Conservation (phyloP, 2,113 vertebrate species). For the Nicator chloris region DNA sequence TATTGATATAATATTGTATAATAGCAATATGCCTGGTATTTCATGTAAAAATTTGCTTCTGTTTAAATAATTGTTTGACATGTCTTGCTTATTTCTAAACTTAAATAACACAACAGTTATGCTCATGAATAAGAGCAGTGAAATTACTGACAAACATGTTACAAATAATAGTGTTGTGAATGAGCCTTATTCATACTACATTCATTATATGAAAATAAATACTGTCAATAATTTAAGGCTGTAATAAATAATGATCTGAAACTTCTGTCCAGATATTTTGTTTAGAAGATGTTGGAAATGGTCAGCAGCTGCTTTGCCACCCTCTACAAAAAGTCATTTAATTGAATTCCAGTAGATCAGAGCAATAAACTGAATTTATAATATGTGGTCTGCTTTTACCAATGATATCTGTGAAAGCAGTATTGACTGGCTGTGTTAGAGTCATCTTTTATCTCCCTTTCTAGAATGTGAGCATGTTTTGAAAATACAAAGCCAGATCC, state of each 20-base stretch:
- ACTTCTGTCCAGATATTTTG: neutral
- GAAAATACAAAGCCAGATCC: slow-evolving; percentile 31
- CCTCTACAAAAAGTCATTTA: neutral
- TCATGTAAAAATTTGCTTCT: neutral
- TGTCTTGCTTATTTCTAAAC: neutral
- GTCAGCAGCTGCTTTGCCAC: neutral
- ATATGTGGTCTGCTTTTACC: slow-evolving; percentile 47
- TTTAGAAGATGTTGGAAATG: neutral
- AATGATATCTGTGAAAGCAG: slow-evolving; percentile 12
- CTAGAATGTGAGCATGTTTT: slow-evolving; percentile 34
- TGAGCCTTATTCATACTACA: neutral
- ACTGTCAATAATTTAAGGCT: neutral
- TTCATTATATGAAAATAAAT: slow-evolving; percentile 11
- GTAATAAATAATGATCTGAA: neutral
- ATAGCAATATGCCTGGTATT: neutral
- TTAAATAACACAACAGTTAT: neutral
- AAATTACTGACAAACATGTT: neutral
- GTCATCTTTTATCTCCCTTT: slow-evolving; percentile 39
- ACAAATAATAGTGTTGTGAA: neutral
- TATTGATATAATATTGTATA: neutral
- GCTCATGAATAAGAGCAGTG: neutral
- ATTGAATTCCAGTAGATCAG: slow-evolving; percentile 35
- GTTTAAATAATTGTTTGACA: neutral
- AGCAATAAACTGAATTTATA: slow-evolving; percentile 56
- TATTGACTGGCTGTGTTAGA: slow-evolving; percentile 25